A percentile compares a stretch with the other conserved stretches of the same genome.
phyloP scores from a whole-genome alignment of 2,888 invertebrate species.

The Drosophila borealis region DNA sequence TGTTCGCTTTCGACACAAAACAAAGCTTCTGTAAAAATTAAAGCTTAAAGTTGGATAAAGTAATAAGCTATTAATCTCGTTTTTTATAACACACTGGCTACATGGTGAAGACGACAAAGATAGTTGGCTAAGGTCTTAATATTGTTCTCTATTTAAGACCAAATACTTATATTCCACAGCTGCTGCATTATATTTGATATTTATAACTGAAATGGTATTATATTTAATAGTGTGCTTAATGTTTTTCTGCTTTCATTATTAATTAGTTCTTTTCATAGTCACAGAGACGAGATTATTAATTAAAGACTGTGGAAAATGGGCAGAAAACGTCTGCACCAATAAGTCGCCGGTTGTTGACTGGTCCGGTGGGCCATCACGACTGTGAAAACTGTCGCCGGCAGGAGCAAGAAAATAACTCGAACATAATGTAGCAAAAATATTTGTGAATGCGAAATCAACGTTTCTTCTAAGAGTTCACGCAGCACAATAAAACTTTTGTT shows the following conservation, averaged over 20 bases:
- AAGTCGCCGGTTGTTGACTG: conserved; percentile 7
- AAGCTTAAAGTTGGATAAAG: too few relatives aligned
- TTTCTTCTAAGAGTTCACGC: conserved; percentile 39
- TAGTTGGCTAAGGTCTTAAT: too few relatives aligned
- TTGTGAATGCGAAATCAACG: conserved; percentile 58
- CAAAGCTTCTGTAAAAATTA: too few relatives aligned
- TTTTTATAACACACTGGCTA: too few relatives aligned
- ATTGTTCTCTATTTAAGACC: too few relatives aligned
- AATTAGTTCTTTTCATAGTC: conserved; percentile 33
- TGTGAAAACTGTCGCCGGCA: conserved; percentile 13
- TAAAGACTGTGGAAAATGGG: conserved; percentile 12
- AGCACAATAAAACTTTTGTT: conserved; percentile 59
- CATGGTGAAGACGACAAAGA: too few relatives aligned
- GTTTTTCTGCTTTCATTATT: conserved; percentile 20
- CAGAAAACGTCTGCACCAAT: conserved; percentile 22
- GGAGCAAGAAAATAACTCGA: conserved; percentile 23
- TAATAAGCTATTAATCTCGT: too few relatives aligned
- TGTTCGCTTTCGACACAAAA: too few relatives aligned
- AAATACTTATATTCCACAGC: too few relatives aligned
- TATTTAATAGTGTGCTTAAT: neutral
- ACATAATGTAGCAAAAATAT: conserved; percentile 49
- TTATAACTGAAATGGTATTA: neutral
- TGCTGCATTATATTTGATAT: too few relatives aligned
- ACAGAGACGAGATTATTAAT: conserved; percentile 14
- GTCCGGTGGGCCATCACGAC: neutral